phyloP scores from a whole-genome alignment of 2,113 vertebrate species.

The Tonatia bakeri region DNA sequence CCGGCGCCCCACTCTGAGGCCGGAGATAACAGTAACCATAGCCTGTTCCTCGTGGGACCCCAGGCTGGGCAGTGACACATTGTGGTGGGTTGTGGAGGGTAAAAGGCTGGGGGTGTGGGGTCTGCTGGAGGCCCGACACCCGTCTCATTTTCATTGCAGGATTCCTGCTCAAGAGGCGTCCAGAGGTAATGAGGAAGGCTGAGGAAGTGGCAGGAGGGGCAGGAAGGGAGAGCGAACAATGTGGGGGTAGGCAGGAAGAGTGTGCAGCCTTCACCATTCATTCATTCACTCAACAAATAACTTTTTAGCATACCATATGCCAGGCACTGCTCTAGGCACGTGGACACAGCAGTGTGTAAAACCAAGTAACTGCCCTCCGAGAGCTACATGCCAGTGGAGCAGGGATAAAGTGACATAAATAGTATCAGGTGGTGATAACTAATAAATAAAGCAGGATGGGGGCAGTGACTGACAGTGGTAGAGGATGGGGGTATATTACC shows the following conservation, averaged over 20 bases:
- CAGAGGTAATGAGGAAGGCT: constrained; percentile 60
- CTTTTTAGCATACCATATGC: background rate
- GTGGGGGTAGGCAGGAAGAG: background rate
- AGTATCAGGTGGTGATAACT: background rate
- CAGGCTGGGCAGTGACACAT: background rate
- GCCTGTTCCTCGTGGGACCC: background rate
- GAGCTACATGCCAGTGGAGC: background rate
- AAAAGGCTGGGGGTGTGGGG: background rate
- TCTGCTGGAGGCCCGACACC: background rate
- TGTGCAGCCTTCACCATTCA: background rate
- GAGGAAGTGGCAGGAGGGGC: background rate
- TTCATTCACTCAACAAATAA: background rate
- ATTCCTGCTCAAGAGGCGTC: constrained; percentile 66
- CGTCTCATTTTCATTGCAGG: constrained; percentile 52
- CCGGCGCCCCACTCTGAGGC: background rate
- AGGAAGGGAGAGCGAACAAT: background rate
- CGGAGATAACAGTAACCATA: background rate
- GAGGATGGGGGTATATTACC: background rate
- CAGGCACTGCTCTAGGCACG: background rate
- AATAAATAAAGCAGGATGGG: background rate
- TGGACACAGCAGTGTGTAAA: background rate
- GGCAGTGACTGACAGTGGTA: background rate
- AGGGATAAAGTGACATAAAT: background rate
- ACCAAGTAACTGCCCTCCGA: background rate
- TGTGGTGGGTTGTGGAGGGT: background rate